phyloP scores from a whole-genome alignment of 2,797 vertebrate genomes.

The Enteromius trimaculatus region DNA sequence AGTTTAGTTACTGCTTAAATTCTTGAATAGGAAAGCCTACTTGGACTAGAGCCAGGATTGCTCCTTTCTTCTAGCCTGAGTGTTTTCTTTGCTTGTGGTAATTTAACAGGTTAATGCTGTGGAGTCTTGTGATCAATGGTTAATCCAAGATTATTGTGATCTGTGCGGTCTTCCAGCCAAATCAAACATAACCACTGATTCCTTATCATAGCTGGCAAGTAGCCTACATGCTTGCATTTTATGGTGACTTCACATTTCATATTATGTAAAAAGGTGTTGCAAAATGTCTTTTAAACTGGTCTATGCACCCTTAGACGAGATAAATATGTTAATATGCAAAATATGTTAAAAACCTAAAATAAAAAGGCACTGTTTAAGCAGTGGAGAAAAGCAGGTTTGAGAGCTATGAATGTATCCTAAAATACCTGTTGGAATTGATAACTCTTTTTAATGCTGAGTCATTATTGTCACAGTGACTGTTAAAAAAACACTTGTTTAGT shows the following conservation, averaged over 20 bases:
- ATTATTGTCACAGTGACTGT: slow-evolving; percentile 8
- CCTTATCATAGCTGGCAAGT: neutral
- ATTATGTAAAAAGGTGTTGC: slow-evolving; percentile 1
- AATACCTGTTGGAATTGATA: neutral
- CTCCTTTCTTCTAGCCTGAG: neutral
- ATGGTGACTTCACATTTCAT: neutral
- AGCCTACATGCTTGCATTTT: neutral
- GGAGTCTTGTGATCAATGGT: neutral
- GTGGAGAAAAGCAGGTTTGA: neutral
- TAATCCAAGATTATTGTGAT: slow-evolving; percentile 4
- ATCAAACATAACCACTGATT: neutral
- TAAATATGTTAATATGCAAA: neutral
- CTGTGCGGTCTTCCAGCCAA: neutral
- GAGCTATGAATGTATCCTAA: neutral
- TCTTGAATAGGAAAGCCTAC: slow-evolving; percentile 26
- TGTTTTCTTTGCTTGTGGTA: neutral
- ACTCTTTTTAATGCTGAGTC: slow-evolving; percentile 22
- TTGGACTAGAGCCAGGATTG: slow-evolving; percentile 27
- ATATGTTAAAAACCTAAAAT: neutral
- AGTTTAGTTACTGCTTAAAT: neutral
- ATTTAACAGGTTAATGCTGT: neutral
- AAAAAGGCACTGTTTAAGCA: neutral
- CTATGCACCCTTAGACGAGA: neutral
- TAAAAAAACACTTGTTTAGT: neutral
- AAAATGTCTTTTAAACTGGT: neutral